Evolutionary conservation across 2,797 vertebrate genomes (phyloP).

Genomic region (Ptychadena robeensis): DNA sequence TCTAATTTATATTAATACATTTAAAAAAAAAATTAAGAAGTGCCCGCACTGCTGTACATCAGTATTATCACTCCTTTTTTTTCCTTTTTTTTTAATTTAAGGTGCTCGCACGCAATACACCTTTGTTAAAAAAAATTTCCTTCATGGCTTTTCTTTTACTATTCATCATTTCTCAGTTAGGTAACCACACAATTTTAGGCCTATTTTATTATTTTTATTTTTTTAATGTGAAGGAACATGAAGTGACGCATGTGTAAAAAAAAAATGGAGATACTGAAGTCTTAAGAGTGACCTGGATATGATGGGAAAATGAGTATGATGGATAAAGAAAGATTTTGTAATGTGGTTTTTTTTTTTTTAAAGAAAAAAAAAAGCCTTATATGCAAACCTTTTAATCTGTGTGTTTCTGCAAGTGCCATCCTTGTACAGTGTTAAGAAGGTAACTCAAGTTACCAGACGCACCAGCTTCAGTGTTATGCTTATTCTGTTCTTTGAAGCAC

Average conservation of each 20-base stretch:
- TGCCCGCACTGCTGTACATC: conserved; percentile 92
- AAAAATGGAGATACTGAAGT: conserved; percentile 87
- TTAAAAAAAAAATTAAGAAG: conserved; percentile 81
- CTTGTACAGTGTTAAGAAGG: conserved; percentile 96
- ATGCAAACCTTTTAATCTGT: conserved; percentile 99
- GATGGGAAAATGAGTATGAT: conserved; percentile 85
- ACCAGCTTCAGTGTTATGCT: conserved; percentile 98
- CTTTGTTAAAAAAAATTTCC: conserved; percentile 82
- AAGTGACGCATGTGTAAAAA: conserved; percentile 89
- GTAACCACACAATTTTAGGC: conserved; percentile 97
- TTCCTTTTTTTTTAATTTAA: conserved; percentile 82
- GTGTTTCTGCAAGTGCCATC: conserved; percentile 99
- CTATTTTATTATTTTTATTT: conserved; percentile 74
- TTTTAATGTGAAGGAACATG: conserved; percentile 92
- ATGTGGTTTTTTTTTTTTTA: conserved; percentile 89
- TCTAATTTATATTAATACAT: conserved; percentile 99
- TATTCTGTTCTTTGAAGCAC: conserved; percentile 97
- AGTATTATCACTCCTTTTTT: conserved; percentile 82
- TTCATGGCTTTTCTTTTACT: conserved; percentile 86
- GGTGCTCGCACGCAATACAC: conserved; percentile 90
- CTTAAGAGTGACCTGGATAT: conserved; percentile 90
- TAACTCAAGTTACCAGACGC: conserved; percentile 87
- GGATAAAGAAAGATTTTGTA: conserved; percentile 93
- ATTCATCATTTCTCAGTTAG: conserved; percentile 83
- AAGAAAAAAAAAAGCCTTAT: conserved; percentile 87